Evolutionary conservation across 2,113 vertebrate genomes (phyloP).

Genomic region (Pagrus major): DNA sequence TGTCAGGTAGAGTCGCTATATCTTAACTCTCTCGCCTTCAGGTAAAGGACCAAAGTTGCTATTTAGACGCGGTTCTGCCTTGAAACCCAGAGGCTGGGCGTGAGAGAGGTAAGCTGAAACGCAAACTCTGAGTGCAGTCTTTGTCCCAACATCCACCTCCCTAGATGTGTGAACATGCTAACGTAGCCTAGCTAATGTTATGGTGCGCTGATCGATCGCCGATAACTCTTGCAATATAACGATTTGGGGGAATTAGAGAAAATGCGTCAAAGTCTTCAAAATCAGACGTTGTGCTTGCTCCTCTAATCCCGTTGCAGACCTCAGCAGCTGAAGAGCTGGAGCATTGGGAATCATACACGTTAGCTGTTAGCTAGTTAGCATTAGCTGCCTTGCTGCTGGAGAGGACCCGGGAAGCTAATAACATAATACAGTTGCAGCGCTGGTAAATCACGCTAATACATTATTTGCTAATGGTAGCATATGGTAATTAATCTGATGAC

Average conservation of each 20-base stretch:
- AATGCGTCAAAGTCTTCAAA: neutral
- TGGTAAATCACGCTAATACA: neutral
- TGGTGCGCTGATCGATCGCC: constrained; percentile 6
- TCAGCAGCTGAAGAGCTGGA: neutral
- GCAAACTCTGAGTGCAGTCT: constrained; percentile 22
- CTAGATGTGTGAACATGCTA: constrained; percentile 32
- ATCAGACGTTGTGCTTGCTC: rapidly evolving
- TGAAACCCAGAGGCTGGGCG: neutral
- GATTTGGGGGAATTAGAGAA: too few species aligned
- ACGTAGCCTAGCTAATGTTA: constrained; percentile 37
- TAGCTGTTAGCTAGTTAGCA: constrained; percentile 53
- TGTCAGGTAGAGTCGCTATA: neutral
- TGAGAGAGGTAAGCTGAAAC: constrained; percentile 37
- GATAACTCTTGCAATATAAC: neutral
- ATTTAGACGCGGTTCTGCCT: neutral
- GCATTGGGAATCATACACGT: neutral
- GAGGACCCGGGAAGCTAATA: neutral
- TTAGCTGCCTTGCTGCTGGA: constrained; percentile 36
- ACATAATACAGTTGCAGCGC: neutral
- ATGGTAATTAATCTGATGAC: neutral
- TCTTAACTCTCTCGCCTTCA: neutral
- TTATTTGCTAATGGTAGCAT: neutral
- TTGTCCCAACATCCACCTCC: constrained; percentile 50
- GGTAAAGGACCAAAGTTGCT: neutral
- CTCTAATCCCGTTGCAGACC: neutral